Conservation (phyloP, 1,140 invertebrate species). For the Idris sp. region DNA sequence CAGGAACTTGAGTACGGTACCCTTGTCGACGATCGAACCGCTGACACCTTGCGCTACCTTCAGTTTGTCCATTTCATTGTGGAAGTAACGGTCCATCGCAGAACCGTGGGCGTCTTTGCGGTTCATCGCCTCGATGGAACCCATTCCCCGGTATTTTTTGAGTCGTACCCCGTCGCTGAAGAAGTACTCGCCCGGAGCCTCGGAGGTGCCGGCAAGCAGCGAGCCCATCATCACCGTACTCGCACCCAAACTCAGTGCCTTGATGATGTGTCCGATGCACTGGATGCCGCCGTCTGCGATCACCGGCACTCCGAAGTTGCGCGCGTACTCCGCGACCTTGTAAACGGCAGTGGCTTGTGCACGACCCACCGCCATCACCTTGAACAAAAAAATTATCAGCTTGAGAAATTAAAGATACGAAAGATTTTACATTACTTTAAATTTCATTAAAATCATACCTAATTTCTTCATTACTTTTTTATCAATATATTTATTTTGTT, state of each 20-base stretch:
- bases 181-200: conserved; percentile 99
- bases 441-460: too few relatives aligned
- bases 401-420: too few relatives aligned
- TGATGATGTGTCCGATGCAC: conserved; percentile 96
- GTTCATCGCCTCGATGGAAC: conserved; percentile 99
- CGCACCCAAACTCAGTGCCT: conserved; percentile 92
- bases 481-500: too few relatives aligned
- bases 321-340: conserved; percentile 94
- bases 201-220: conserved; percentile 96
- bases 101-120: conserved; percentile 89
- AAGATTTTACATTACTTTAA: too few relatives aligned
- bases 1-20: conserved; percentile 96
- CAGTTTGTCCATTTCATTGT: conserved; percentile 95
- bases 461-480: too few relatives aligned
- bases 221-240: conserved; percentile 98
- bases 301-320: conserved; percentile 92
- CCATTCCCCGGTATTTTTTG: conserved; percentile 99
- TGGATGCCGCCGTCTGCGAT: conserved; percentile 99
- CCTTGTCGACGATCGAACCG: conserved; percentile 99
- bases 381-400: too few relatives aligned
- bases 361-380: conserved; percentile 99
- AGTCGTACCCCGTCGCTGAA: conserved; percentile 97
- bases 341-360: conserved; percentile 96
- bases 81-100: conserved; percentile 90
- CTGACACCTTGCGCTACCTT: conserved; percentile 99